These are phyloP conservation scores for Pristionchus maxplancki DNA, from an alignment of 2,888 invertebrate genomes.

Conservation along the genomic window DNA sequence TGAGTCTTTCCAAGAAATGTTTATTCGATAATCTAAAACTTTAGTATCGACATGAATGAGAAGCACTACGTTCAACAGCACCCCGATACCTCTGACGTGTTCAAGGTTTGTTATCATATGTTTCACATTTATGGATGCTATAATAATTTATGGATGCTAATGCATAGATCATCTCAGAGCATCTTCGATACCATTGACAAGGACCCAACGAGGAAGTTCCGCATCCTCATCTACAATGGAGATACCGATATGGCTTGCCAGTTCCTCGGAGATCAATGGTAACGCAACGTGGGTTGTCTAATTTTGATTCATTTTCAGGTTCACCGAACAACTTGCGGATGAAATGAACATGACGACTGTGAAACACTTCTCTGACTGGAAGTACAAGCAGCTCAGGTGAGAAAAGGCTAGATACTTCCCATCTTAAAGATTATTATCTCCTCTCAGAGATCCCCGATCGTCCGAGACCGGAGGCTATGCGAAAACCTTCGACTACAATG, in stretches of 20 bases:
- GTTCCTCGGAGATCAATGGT: slow-evolving; percentile 71
- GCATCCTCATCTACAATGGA: slow-evolving; percentile 72
- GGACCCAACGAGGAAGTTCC: slow-evolving; percentile 38
- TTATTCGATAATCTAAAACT: not conserved
- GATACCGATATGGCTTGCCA: slow-evolving; percentile 72
- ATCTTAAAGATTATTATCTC: no score
- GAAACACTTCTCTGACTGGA: no score
- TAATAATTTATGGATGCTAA: no score
- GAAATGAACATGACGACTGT: slow-evolving; percentile 57
- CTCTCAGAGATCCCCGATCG: no score
- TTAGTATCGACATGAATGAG: not conserved
- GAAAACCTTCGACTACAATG: no score
- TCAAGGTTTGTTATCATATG: slow-evolving; percentile 50
- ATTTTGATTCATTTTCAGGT: slow-evolving; percentile 63
- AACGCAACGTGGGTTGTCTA: not conserved
- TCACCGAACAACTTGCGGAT: slow-evolving; percentile 70
- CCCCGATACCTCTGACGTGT: slow-evolving; percentile 70
- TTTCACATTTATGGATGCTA: no score
- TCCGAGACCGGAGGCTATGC: no score
- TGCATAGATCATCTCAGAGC: no score
- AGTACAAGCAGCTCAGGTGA: no score
- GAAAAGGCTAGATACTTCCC: no score
- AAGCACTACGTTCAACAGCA: slow-evolving; percentile 61
- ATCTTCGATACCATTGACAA: slow-evolving; percentile 2
- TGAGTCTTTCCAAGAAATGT: slow-evolving; percentile 42